Evolutionary conservation across 1,140 invertebrate species (phyloP), one percentile per base, ranked within the genome.

Genomic region (Heterodera carotae): DNA sequence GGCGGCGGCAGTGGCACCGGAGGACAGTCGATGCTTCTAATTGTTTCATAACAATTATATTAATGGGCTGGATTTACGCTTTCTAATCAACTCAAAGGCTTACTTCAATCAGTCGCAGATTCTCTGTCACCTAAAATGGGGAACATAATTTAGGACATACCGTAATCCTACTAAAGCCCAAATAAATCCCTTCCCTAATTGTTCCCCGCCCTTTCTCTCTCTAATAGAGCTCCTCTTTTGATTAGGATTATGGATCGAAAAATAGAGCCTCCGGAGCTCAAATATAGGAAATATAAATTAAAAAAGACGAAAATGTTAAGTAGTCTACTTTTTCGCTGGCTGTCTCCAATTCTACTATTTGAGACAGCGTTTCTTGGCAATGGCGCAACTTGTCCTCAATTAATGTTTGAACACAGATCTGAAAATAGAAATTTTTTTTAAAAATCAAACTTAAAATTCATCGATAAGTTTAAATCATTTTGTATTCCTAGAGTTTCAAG

Each of bases 321-420:
- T 6, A 39, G 25, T 12, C n/a, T 4, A 85, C 85, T 73, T 88
- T 87, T 76, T 87, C 81, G 53, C 87, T 87, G 10, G 89, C 89
- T 36, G 84, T 81, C 59, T 96, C 94, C 69, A 97, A 89, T 0
- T 93, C 94, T 83, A 93, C 93, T 81, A 97, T 95, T 87, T 96
- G 94, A 39, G 92, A 92, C 34, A 96, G 88, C 5, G 94, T 94
- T 25, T 91, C 91, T 69, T 91, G 91, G 0, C 95, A 91, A 88
- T 94, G 92, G 31, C 90, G 87, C 80, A 93, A 80, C 86, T 93
- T 92, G 83, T 94, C 93, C 69, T 91, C 90, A 18, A 96, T 93
- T 34, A 97, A 93, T 60, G 92, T 92, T 88, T 96, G 94, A 48
- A 97, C 92, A 88, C 93, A 94, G 15, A 79, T 79, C 48, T 69